These are phyloP conservation scores for Volucella inanis DNA, from an alignment of 2,888 invertebrate genomes.

Conservation along the genomic window DNA sequence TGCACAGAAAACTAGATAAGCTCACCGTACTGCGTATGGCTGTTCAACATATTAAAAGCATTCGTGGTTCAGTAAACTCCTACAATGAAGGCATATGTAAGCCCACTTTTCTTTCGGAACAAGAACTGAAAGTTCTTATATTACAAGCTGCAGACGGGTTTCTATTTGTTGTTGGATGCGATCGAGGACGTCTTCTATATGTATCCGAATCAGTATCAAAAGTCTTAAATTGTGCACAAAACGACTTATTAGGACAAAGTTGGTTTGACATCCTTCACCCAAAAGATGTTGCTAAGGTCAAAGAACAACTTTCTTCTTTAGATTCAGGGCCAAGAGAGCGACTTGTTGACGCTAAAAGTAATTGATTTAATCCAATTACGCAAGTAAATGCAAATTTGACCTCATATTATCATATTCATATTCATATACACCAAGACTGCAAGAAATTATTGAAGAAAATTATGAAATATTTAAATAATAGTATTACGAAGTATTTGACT, in stretches of 20 bases:
- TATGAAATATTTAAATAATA: too few species aligned
- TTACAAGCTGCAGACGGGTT: slow-evolving; percentile 95
- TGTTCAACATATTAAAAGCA: slow-evolving; percentile 94
- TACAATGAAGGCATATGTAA: slow-evolving; percentile 90
- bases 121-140: slow-evolving; percentile 93
- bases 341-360: slow-evolving; percentile 96
- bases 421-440: not conserved
- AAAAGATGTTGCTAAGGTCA: slow-evolving; percentile 96
- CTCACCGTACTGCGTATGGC: slow-evolving; percentile 95
- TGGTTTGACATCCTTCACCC: slow-evolving; percentile 97
- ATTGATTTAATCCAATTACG: slow-evolving; percentile 35
- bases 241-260: slow-evolving; percentile 94
- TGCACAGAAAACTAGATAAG: slow-evolving; percentile 96
- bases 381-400: slow-evolving; percentile 1
- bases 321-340: slow-evolving; percentile 94
- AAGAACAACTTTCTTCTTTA: slow-evolving; percentile 95
- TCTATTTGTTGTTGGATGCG: slow-evolving; percentile 96
- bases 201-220: slow-evolving; percentile 94
- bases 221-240: slow-evolving; percentile 92
- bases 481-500: too few species aligned
- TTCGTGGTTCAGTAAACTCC: slow-evolving; percentile 88
- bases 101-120: slow-evolving; percentile 92
- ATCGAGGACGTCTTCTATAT: slow-evolving; percentile 94
- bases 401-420: not conserved
- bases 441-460: too few species aligned